These are phyloP conservation scores for Mamestra configurata DNA, from an alignment of 1,140 invertebrate genomes.

Conservation along the genomic window DNA sequence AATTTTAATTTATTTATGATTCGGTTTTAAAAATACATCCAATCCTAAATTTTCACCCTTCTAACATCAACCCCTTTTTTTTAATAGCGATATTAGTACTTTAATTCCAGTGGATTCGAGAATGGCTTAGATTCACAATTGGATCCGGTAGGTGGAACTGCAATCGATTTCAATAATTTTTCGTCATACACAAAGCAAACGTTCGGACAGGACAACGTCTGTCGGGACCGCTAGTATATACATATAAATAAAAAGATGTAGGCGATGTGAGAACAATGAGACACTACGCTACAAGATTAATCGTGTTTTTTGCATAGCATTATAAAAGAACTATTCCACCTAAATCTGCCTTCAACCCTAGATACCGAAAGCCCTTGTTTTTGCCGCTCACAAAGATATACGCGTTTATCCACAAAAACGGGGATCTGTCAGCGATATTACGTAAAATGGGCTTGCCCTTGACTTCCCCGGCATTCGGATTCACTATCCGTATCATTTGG, in stretches of 20 bases:
- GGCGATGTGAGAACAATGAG: background rate
- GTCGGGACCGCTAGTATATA: no score
- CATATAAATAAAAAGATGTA: background rate
- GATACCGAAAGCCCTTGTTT: conserved; percentile 4
- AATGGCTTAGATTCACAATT: no score
- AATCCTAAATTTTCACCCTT: no score
- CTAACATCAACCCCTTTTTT: no score
- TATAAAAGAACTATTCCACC: background rate
- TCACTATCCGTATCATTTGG: conserved; percentile 15
- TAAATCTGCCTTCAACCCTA: background rate
- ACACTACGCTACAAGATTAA: background rate
- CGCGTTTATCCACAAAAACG: conserved; percentile 8
- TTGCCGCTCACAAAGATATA: conserved; percentile 3
- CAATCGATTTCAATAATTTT: no score
- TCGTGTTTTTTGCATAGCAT: background rate
- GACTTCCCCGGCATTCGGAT: conserved; percentile 12
- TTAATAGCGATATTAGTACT: no score
- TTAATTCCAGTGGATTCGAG: no score
- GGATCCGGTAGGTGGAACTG: no score
- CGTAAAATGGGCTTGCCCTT: conserved; percentile 1
- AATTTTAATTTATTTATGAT: no score
- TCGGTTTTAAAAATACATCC: no score
- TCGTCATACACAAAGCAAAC: no score
- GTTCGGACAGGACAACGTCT: no score
- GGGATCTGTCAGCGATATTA: conserved; percentile 19